Percentiles rank a stretch among this genome's conserved stretches.
These are phyloP conservation scores for Cryptus viduatorius DNA, from an alignment of 2,888 invertebrate genomes.

Conservation along the genomic window DNA sequence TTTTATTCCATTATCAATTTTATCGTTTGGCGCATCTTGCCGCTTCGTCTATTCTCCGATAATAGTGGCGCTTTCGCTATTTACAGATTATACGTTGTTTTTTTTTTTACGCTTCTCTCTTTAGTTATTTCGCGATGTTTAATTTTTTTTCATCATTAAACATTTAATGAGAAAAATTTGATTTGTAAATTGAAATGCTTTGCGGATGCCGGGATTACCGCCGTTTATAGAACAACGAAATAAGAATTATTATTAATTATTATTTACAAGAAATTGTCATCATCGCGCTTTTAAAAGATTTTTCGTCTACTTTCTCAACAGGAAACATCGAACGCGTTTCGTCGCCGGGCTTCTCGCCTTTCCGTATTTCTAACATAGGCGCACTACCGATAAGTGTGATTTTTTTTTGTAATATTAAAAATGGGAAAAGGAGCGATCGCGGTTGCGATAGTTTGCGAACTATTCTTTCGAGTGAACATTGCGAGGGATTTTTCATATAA, in stretches of 20 bases:
- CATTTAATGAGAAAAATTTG: conserved; percentile 24
- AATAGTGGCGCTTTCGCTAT: conserved; percentile 82
- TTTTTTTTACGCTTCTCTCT: conserved; percentile 57
- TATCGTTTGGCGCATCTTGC: conserved; percentile 81
- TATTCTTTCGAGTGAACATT: conserved; percentile 25
- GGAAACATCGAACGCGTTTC: conserved; percentile 76
- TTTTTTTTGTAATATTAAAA: conserved; percentile 19
- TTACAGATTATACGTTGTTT: conserved; percentile 76
- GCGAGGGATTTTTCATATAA: conserved; percentile 64
- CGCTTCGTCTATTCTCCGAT: conserved; percentile 79
- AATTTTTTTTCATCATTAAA: conserved; percentile 37
- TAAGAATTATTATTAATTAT: conserved; percentile 76
- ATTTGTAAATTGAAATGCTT: conserved; percentile 57
- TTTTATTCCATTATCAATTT: conserved; percentile 77
- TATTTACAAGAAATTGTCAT: conserved; percentile 55
- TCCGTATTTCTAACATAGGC: background rate
- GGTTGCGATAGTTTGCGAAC: conserved; percentile 40
- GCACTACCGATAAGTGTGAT: background rate
- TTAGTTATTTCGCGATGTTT: conserved; percentile 51
- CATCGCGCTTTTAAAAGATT: conserved; percentile 68
- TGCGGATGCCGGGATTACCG: conserved; percentile 55
- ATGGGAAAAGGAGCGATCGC: conserved; percentile 54
- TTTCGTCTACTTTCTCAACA: conserved; percentile 71
- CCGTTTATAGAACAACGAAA: conserved; percentile 77
- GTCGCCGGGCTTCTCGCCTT: background rate